Percentiles rank a stretch among this genome's conserved stretches.
phyloP scores from a whole-genome alignment of 2,888 invertebrate genomes.

The Lithophane leautieri region DNA sequence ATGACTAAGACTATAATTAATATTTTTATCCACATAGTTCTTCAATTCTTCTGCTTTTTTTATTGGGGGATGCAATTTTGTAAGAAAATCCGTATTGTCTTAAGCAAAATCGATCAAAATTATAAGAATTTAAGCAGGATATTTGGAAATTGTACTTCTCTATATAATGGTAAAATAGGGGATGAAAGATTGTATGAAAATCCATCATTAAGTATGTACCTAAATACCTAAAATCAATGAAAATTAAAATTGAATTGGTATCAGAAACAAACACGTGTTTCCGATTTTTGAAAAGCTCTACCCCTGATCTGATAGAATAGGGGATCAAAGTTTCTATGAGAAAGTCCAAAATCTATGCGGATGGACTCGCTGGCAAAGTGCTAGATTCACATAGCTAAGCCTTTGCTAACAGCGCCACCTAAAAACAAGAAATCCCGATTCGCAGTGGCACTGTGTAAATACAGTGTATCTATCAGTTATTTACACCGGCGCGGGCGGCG shows the following conservation, averaged over 20 bases:
- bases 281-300: not conserved
- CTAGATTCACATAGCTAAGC: not conserved
- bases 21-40: not conserved
- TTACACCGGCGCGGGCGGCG: conserved; percentile 8
- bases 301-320: not conserved
- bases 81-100: not conserved
- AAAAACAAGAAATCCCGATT: not conserved
- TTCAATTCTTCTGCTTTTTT: not conserved
- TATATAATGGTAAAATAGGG: not conserved
- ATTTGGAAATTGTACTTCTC: no score
- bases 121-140: not conserved
- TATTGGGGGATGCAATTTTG: not conserved
- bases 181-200: not conserved
- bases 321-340: not conserved
- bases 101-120: not conserved
- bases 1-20: not conserved
- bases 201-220: not conserved
- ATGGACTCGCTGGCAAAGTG: not conserved
- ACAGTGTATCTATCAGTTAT: not conserved
- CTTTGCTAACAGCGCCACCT: not conserved
- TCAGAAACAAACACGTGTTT: not conserved
- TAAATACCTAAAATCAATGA: not conserved
- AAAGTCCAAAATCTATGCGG: not conserved
- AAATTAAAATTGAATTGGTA: not conserved
- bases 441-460: not conserved